Percentiles rank a stretch among this genome's conserved stretches.
Conservation (phyloP, 1,140 invertebrate species). For the Hycleus phaleratus region DNA sequence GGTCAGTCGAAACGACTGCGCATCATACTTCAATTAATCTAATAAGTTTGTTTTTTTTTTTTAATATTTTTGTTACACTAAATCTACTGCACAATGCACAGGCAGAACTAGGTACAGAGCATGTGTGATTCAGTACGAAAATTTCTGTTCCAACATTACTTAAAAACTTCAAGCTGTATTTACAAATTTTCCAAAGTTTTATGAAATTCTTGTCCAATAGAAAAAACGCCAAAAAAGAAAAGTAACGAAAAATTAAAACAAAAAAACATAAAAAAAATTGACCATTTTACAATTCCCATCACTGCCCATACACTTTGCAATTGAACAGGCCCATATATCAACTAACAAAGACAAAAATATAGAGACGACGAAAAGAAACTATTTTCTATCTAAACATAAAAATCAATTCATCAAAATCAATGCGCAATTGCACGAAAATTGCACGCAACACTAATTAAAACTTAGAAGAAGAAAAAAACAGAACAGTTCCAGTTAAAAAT, state of each 20-base stretch:
- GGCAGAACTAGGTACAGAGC: constrained; percentile 33
- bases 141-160: constrained; percentile 1
- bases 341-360: neutral
- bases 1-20: constrained; percentile 32
- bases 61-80: too few species aligned
- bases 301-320: neutral
- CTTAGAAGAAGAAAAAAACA: constrained; percentile 1
- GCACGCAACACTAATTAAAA: constrained; percentile 7
- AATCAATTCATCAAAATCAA: neutral
- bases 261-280: constrained; percentile 3
- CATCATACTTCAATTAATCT: constrained; percentile 32
- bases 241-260: neutral
- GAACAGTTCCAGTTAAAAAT: neutral
- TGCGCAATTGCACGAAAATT: constrained; percentile 11
- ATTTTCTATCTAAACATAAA: neutral
- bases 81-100: constrained; percentile 27
- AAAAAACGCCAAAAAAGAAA: too few species aligned
- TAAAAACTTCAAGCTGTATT: constrained; percentile 25
- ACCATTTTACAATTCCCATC: neutral
- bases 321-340: neutral
- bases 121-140: constrained; percentile 26
- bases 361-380: neutral
- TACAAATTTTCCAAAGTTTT: constrained; percentile 14
- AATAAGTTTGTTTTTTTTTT: constrained; percentile 13
- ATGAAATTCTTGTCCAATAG: constrained; percentile 12